A percentile compares a stretch with the other conserved stretches of the same genome.
phyloP scores from a whole-genome alignment of 2,888 invertebrate species.

The Eristalinus aeneus region DNA sequence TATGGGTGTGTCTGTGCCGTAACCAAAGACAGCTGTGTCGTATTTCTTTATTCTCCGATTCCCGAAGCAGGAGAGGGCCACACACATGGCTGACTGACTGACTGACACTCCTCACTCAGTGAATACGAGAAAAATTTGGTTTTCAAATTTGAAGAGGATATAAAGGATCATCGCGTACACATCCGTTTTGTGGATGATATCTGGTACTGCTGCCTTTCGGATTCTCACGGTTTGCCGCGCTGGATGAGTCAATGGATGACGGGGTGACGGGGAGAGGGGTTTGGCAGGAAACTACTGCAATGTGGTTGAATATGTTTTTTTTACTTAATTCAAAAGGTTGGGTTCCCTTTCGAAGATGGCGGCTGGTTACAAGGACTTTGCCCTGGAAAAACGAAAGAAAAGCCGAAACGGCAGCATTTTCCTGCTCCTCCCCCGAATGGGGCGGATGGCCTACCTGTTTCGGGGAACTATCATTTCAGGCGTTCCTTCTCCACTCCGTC shows the following conservation, averaged over 20 bases:
- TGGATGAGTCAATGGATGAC: background rate
- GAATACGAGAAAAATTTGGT: slow-evolving; percentile 57
- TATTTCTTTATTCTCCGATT: slow-evolving; percentile 9
- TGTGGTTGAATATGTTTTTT: background rate
- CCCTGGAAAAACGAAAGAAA: background rate
- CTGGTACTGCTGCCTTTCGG: background rate
- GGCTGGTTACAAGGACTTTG: background rate
- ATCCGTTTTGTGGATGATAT: slow-evolving; percentile 34
- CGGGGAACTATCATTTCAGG: slow-evolving; percentile 40
- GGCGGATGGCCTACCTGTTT: slow-evolving; percentile 55
- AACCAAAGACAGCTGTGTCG: background rate
- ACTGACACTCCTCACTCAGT: background rate
- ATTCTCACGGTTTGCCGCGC: background rate
- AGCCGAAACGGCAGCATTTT: background rate
- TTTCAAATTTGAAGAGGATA: slow-evolving; percentile 65
- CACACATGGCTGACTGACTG: background rate
- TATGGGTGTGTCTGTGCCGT: background rate
- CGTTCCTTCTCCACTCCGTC: slow-evolving; percentile 24
- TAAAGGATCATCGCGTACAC: slow-evolving; percentile 52
- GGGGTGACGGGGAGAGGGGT: background rate
- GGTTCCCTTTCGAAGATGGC: background rate
- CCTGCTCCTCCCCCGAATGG: slow-evolving; percentile 24
- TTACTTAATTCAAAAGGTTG: background rate
- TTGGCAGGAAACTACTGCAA: background rate
- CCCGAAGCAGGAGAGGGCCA: slow-evolving; percentile 25